Conservation (phyloP, 2,888 invertebrate genomes). For the Ophion ellenae region DNA sequence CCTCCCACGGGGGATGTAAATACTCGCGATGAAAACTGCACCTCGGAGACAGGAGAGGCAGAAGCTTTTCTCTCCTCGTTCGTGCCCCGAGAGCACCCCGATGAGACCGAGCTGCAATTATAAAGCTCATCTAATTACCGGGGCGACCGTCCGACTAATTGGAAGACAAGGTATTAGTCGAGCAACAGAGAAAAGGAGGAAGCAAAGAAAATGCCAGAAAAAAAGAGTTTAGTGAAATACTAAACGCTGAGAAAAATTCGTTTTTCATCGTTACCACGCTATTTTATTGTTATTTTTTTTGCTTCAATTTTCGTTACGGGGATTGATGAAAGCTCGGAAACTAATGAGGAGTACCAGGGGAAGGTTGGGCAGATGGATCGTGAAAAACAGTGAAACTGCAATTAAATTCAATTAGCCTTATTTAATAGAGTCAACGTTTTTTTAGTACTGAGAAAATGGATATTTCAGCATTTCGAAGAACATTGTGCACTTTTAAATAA, state of each 20-base stretch:
- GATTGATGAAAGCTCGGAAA: conserved; percentile 27
- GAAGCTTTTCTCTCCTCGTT: conserved; percentile 70
- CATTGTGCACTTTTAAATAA: not conserved
- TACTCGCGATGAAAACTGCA: conserved; percentile 80
- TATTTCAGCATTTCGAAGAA: not conserved
- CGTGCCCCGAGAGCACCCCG: conserved; percentile 69
- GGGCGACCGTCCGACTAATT: conserved; percentile 74
- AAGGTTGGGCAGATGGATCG: not conserved
- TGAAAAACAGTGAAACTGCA: not conserved
- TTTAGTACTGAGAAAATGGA: not conserved
- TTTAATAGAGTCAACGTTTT: not conserved
- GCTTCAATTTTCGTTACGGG: not conserved
- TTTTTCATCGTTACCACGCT: conserved; percentile 25
- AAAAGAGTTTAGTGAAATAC: conserved; percentile 40
- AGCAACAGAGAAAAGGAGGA: conserved; percentile 52
- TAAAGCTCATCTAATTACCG: conserved; percentile 82
- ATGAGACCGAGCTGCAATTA: conserved; percentile 78
- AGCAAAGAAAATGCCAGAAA: conserved; percentile 19
- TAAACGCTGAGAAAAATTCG: conserved; percentile 32
- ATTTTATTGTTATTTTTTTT: conserved; percentile 14
- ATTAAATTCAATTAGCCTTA: not conserved
- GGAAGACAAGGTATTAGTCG: conserved; percentile 64
- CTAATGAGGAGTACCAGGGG: conserved; percentile 4
- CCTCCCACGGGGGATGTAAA: conserved; percentile 82
- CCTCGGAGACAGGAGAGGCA: conserved; percentile 78